A percentile compares a stretch with the other conserved stretches of the same genome.
Evolutionary conservation across 2,113 vertebrate species (phyloP).

Genomic region (Bos javanicus): DNA sequence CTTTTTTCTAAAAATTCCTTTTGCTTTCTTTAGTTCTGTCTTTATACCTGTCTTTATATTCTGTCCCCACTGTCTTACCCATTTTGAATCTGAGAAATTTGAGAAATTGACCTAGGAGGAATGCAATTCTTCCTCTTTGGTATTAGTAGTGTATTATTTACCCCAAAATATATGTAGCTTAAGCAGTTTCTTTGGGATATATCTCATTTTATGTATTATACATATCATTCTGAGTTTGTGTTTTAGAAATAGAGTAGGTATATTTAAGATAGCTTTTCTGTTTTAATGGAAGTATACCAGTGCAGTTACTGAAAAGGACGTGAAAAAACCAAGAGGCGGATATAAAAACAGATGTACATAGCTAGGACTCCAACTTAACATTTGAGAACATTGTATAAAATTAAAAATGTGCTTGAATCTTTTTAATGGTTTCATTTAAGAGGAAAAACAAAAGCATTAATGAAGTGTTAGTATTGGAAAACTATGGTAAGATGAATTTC

Average conservation of each 20-base stretch:
- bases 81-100: slow-evolving; percentile 20
- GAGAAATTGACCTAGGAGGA: background rate
- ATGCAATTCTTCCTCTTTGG: background rate
- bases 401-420: background rate
- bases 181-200: background rate
- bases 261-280: background rate
- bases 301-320: background rate
- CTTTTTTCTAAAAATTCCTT: background rate
- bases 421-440: background rate
- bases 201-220: background rate
- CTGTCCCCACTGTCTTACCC: background rate
- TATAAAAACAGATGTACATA: background rate
- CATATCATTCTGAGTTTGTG: background rate
- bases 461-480: slow-evolving; percentile 19
- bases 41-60: background rate
- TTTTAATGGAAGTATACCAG: slow-evolving; percentile 6
- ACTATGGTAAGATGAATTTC: background rate
- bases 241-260: background rate
- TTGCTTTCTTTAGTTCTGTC: background rate
- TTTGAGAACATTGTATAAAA: background rate
- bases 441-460: background rate
- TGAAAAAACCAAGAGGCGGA: background rate
- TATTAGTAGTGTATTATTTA: background rate
- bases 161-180: background rate
- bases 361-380: background rate